These are phyloP conservation scores for Trematomus loennbergii DNA, from an alignment of 2,113 vertebrate genomes.

Conservation along the genomic window DNA sequence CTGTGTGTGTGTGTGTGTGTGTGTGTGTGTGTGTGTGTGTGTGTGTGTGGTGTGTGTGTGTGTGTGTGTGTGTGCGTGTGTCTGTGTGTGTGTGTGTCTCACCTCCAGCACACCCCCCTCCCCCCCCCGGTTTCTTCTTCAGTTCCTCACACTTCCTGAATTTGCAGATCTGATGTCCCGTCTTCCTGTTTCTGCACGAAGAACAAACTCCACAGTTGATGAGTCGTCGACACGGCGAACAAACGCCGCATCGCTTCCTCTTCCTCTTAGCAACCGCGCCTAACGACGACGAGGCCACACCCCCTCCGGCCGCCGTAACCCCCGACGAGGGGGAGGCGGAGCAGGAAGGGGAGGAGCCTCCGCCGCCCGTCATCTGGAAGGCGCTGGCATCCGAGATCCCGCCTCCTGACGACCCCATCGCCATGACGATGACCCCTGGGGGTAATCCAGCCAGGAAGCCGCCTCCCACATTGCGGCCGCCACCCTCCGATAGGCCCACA, in stretches of 20 bases:
- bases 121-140: conserved; percentile 96
- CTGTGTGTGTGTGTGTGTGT: too few relatives aligned
- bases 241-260: conserved; percentile 95
- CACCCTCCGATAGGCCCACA: conserved; percentile 80
- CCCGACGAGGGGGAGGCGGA: conserved; percentile 80
- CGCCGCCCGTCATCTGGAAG: conserved; percentile 91
- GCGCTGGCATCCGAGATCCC: conserved; percentile 88
- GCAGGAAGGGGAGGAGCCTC: conserved; percentile 79
- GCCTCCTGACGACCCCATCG: conserved; percentile 88
- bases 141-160: conserved; percentile 98
- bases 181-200: conserved; percentile 97
- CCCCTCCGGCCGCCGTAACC: conserved; percentile 55
- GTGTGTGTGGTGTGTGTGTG: too few relatives aligned
- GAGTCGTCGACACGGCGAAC: conserved; percentile 93
- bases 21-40: too few relatives aligned
- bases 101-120: conserved; percentile 88
- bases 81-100: conserved; percentile 45
- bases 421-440: conserved; percentile 96
- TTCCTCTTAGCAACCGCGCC: conserved; percentile 90
- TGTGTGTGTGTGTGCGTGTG: not conserved
- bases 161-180: conserved; percentile 99
- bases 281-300: conserved; percentile 58
- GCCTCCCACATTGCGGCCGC: conserved; percentile 85
- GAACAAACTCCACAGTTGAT: conserved; percentile 98
- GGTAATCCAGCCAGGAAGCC: conserved; percentile 93